Evolutionary conservation across 2,888 invertebrate genomes (phyloP).

Genomic region (Creontiades dilutus): DNA sequence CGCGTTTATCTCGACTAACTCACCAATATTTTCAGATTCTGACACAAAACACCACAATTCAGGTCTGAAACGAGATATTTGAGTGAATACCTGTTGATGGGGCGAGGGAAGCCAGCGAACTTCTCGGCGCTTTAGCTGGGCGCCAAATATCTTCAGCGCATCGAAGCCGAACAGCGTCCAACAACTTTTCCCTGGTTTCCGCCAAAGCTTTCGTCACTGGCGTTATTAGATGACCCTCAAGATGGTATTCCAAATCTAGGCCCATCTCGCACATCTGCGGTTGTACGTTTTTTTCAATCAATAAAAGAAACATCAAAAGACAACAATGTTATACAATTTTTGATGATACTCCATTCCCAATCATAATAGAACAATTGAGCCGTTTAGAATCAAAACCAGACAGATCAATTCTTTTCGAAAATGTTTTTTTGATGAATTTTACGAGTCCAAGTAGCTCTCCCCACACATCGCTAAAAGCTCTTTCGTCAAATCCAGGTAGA

Average conservation of each 20-base stretch:
- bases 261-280: slow-evolving; percentile 81
- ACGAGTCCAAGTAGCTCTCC: too few relatives aligned
- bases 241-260: slow-evolving; percentile 93
- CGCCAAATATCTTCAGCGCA: slow-evolving; percentile 92
- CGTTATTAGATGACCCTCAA: slow-evolving; percentile 90
- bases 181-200: slow-evolving; percentile 89
- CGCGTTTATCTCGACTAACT: too few relatives aligned
- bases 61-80: too few relatives aligned
- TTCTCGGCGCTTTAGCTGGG: slow-evolving; percentile 78
- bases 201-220: slow-evolving; percentile 87
- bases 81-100: slow-evolving; percentile 7
- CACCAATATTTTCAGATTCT: too few relatives aligned
- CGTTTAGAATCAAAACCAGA: too few relatives aligned
- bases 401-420: too few relatives aligned
- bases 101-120: slow-evolving; percentile 45
- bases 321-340: not conserved
- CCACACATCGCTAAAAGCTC: too few relatives aligned
- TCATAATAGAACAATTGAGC: too few relatives aligned
- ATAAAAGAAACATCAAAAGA: not conserved
- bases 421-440: too few relatives aligned
- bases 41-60: too few relatives aligned
- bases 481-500: too few relatives aligned
- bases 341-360: not conserved
- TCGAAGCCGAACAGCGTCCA: slow-evolving; percentile 89
- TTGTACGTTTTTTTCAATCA: not conserved